Base-by-base conservation (phyloP, 2,888 invertebrate species). In the Agonum fuliginosum region DNA sequence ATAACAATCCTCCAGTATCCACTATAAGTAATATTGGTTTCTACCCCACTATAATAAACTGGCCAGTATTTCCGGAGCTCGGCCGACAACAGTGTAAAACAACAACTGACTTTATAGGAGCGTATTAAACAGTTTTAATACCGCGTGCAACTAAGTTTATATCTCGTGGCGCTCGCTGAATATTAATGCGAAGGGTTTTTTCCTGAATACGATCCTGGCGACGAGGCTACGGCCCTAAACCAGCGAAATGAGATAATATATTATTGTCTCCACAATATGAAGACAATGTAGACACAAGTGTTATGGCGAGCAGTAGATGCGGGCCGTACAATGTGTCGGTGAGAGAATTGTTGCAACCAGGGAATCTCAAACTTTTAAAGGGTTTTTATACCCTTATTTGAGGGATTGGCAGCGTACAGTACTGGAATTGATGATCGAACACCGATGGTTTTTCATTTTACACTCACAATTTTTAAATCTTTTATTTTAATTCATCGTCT, bases 261-360 rank as follows among this genome's bases (percentile, higher is more conserved):
- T 73, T 58, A 73, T 73, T 73, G 73, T 73, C 58, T 58, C 73
- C 24, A 62, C 62, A 73, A 73, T 73, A 73, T 73, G 73, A 73
- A 73, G 73, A 73, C 73, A 73, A 73, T 73, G 73, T 73, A 54
- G 54, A 22, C 24, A 62, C 58, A 62, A 62, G 58, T 62, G 58
- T 62, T 62, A 62, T 62, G 17, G 58, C 58, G 34, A n/a, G 58
- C 30, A n/a, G n/a, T n/a, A n/a, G 48, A 62, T 62, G 58, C 58
- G 58, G 58, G 58, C 30, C 17, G 30, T 27, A 62, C 58, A 62
- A 62, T 62, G 58, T 62, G 30, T 62, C 58, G 58, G 27, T 62
- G 27, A 27, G 30, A 27, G 12, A 17, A 62, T 8, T 62, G 17
- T n/a, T 54, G 22, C 6, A 17, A 17, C 12, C 46, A 20, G 17